Evolutionary conservation across 1,140 invertebrate species (phyloP).

Genomic region (Diuraphis noxia): DNA sequence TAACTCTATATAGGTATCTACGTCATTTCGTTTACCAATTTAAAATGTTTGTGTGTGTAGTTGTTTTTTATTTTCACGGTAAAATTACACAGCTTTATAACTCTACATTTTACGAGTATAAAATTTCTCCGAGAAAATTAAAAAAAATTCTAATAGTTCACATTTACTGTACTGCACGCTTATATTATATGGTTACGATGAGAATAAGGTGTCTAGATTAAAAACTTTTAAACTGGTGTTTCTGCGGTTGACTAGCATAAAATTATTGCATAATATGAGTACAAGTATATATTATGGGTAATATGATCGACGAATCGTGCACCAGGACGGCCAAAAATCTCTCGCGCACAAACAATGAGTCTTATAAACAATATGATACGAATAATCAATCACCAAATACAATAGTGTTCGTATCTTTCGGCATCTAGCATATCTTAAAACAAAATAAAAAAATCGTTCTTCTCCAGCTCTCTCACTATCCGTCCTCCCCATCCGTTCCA

Average conservation of each 20-base stretch:
- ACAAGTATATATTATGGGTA: background rate
- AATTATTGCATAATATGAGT: background rate
- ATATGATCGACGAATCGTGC: background rate
- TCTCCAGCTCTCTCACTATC: background rate
- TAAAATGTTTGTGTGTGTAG: background rate
- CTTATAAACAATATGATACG: slow-evolving; percentile 7
- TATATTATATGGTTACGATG: background rate
- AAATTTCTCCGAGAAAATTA: background rate
- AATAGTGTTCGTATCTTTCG: slow-evolving; percentile 11
- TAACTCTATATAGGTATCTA: background rate
- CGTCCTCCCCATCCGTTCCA: background rate
- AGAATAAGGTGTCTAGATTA: background rate
- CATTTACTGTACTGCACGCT: background rate
- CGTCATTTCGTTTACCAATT: background rate
- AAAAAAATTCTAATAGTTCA: background rate
- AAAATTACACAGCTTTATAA: background rate
- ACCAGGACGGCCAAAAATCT: background rate
- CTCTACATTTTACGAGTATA: background rate
- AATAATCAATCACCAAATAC: slow-evolving; percentile 48
- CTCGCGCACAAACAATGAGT: background rate
- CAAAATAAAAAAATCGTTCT: background rate
- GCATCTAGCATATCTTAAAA: slow-evolving; percentile 5
- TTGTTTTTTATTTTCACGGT: background rate
- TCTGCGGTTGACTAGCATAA: background rate
- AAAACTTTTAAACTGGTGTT: background rate